Percentiles rank a stretch among this genome's conserved stretches.
These are phyloP conservation scores for Micrasema minimum DNA, from an alignment of 1,140 invertebrate genomes.

Conservation along the genomic window DNA sequence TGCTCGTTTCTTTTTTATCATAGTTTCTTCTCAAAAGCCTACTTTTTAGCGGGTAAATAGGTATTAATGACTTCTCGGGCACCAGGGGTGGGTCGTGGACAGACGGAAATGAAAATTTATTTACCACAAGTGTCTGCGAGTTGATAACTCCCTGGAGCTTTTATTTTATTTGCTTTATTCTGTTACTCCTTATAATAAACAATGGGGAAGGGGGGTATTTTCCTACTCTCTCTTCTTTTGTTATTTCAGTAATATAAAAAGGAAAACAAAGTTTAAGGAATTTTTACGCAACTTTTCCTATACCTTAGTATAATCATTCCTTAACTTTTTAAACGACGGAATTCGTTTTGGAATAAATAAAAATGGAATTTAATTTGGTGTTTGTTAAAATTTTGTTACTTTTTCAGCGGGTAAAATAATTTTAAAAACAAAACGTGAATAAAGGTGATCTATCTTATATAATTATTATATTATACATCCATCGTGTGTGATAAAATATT, in stretches of 20 bases:
- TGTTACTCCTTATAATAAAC: constrained; percentile 41
- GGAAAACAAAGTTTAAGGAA: not conserved
- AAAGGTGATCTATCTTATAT: too few species aligned
- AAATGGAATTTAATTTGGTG: too few species aligned
- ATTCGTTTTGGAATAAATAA: too few species aligned
- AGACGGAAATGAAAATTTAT: constrained; percentile 53
- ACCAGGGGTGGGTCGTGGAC: constrained; percentile 11
- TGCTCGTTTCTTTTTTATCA: constrained; percentile 47
- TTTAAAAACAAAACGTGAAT: too few species aligned
- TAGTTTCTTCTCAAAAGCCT: constrained; percentile 47
- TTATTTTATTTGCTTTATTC: constrained; percentile 51
- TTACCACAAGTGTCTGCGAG: constrained; percentile 47
- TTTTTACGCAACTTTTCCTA: too few species aligned
- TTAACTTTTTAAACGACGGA: not conserved
- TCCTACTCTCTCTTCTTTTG: constrained; percentile 15
- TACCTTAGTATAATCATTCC: not conserved
- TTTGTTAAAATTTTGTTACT: too few species aligned
- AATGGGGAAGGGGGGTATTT: constrained; percentile 8
- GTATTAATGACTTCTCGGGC: constrained; percentile 51
- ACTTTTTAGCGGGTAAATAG: constrained; percentile 47
- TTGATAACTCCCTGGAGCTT: constrained; percentile 48
- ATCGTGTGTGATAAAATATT: too few species aligned
- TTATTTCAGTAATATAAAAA: constrained; percentile 35
- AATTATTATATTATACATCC: too few species aligned
- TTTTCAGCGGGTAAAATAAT: too few species aligned